phyloP scores from a whole-genome alignment of 1,140 invertebrate genomes.

The Drosophila pallidifrons region DNA sequence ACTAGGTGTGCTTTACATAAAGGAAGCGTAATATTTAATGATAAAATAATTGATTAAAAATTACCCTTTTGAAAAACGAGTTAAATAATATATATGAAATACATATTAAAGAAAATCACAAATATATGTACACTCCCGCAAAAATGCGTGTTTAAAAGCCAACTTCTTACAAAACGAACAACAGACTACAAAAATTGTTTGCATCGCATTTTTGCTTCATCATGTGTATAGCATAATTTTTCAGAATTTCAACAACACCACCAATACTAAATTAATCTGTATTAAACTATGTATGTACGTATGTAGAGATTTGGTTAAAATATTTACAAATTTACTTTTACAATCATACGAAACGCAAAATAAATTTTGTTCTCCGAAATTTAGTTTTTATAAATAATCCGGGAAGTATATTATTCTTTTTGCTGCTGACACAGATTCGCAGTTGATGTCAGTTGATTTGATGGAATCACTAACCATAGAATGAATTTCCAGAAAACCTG shows the following conservation, averaged over 20 bases:
- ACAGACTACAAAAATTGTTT: constrained; percentile 29
- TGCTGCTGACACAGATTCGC: no score
- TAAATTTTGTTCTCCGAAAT: constrained; percentile 58
- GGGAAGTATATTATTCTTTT: constrained; percentile 10
- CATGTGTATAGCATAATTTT: constrained; percentile 65
- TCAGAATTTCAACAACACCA: constrained; percentile 67
- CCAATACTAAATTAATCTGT: constrained; percentile 78
- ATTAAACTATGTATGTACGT: constrained; percentile 60
- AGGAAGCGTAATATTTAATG: constrained; percentile 53
- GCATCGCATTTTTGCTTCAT: constrained; percentile 66
- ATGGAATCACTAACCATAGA: no score
- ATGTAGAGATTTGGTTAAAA: constrained; percentile 75
- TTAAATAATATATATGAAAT: constrained; percentile 45
- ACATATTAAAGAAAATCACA: constrained; percentile 37
- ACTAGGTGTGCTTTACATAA: constrained; percentile 78
- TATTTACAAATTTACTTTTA: constrained; percentile 72
- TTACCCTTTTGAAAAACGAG: constrained; percentile 38
- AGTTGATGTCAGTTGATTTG: no score
- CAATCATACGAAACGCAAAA: constrained; percentile 64
- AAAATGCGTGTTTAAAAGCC: constrained; percentile 33
- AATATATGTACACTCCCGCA: constrained; percentile 20
- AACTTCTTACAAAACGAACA: constrained; percentile 39
- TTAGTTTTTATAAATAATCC: background rate
- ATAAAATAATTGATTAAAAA: constrained; percentile 26
- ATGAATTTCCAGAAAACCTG: no score